Percentiles rank a stretch among this genome's conserved stretches.
Conservation (phyloP, 2,888 invertebrate species). For the Cerceris ruficornis region DNA sequence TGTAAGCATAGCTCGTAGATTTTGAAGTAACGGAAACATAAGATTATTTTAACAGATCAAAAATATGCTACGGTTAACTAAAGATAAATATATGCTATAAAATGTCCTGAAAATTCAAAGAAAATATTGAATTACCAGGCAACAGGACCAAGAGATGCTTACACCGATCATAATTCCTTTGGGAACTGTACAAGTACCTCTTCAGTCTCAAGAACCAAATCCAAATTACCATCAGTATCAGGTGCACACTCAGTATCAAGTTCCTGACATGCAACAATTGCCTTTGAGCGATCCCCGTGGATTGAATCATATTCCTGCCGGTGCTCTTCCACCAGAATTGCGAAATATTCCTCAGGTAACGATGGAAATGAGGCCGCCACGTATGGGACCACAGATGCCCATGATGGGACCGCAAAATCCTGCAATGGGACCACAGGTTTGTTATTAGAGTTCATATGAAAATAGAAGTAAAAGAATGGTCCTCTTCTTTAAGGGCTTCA, state of each 20-base stretch:
- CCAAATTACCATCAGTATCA: slow-evolving; percentile 76
- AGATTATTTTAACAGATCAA: too few species aligned
- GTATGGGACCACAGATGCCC: slow-evolving; percentile 68
- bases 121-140: slow-evolving; percentile 54
- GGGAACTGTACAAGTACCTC: slow-evolving; percentile 76
- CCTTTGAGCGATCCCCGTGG: slow-evolving; percentile 74
- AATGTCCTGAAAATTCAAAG: background rate
- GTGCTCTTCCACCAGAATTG: slow-evolving; percentile 70
- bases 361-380: slow-evolving; percentile 76
- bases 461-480: background rate
- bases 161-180: slow-evolving; percentile 78
- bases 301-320: slow-evolving; percentile 74
- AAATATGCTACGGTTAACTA: too few species aligned
- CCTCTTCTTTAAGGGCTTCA: background rate
- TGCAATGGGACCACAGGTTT: slow-evolving; percentile 60
- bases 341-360: slow-evolving; percentile 74
- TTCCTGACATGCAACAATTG: slow-evolving; percentile 76
- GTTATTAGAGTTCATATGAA: slow-evolving; percentile 1
- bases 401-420: slow-evolving; percentile 57
- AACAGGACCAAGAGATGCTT: slow-evolving; percentile 77
- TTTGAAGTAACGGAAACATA: too few species aligned
- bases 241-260: slow-evolving; percentile 75
- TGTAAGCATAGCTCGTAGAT: too few species aligned
- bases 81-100: background rate
- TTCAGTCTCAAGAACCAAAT: slow-evolving; percentile 71